Evolutionary conservation across 2,113 vertebrate species (phyloP), one percentile per base, ranked within the genome.

Genomic region (Neolamprologus toae): DNA sequence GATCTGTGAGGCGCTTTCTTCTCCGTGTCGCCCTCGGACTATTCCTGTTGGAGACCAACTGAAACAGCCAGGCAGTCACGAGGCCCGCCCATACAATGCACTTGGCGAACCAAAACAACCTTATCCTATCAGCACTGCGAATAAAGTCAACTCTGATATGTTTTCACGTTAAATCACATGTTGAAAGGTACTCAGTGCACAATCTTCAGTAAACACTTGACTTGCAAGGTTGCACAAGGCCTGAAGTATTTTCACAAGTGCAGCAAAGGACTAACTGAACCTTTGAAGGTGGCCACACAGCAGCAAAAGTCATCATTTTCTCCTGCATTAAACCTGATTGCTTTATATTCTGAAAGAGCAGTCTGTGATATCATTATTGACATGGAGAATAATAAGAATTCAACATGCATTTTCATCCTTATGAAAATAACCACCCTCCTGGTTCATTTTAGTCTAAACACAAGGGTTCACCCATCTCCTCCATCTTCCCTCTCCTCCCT

Each of bases 381-480:
- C 33, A 49, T 79, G 28, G 19, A 82, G 14, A 86, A 76, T 21
- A 81, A 78, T 40, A 49, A 42, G 55, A 89, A 78, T 86, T 40
- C 21, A 55, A 84, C 26, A 76, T 37, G 53, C 8, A 42, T 81
- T 85, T 87, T 89, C 9, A 35, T 71, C 23, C 81, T 73, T 35
- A 51, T 83, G 57, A 31, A 55, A 80, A 61, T 78, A 83, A 88
- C 28, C 16, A 63, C 37, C 53, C 51, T n/a, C 51, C 83, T 73
- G 42, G 21, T 80, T 88, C 66, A 83, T 80, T 89, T 86, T 10
- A 11, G 79, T 79, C 83, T 45, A 35, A 80, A 85, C 31, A 81
- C 68, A 85, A 82, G 37, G 84, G 88, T 88, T 90, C 92, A 88
- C 45, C 85, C 85, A 71, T 26, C 17, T 91, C 83, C 53, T 63